A percentile compares a stretch with the other conserved stretches of the same genome.
Conservation (phyloP, 2,113 vertebrate species). For the Gobius niger region DNA sequence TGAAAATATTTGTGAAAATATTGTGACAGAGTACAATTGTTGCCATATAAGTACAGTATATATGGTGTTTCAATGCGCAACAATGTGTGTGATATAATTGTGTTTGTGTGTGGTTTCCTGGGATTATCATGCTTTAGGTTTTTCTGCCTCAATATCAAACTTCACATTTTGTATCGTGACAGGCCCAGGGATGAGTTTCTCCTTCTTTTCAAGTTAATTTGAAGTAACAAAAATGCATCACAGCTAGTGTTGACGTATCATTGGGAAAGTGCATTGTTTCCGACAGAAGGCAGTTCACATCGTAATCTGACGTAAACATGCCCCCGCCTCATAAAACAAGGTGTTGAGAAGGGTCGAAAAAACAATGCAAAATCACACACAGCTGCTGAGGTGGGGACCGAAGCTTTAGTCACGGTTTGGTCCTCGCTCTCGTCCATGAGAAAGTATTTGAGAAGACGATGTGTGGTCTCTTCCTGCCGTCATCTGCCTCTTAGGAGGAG, state of each 20-base stretch:
- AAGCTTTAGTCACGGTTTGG: not conserved
- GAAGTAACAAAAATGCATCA: not conserved
- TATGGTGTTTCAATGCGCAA: too few species aligned
- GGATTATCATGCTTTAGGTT: too few species aligned
- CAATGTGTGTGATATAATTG: too few species aligned
- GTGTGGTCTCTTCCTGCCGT: slow-evolving; percentile 38
- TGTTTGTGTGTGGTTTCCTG: too few species aligned
- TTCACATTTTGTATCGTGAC: too few species aligned
- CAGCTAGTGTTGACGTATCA: not conserved
- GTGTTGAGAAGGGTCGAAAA: slow-evolving; percentile 44
- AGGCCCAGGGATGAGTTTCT: too few species aligned
- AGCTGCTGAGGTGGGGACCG: slow-evolving; percentile 49
- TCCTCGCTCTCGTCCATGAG: not conserved
- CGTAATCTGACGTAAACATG: slow-evolving; percentile 19
- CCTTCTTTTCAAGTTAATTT: not conserved
- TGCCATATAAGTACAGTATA: too few species aligned
- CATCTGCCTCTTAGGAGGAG: slow-evolving; percentile 22
- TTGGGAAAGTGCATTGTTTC: not conserved
- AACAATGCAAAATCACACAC: slow-evolving; percentile 49
- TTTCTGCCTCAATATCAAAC: too few species aligned
- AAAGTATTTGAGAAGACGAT: slow-evolving; percentile 12
- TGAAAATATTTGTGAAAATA: too few species aligned
- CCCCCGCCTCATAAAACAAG: slow-evolving; percentile 30
- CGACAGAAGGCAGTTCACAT: slow-evolving; percentile 21
- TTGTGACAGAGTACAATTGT: too few species aligned